These are phyloP conservation scores for Potamilus streckersoni DNA, from an alignment of 1,140 invertebrate species.

Conservation along the genomic window DNA sequence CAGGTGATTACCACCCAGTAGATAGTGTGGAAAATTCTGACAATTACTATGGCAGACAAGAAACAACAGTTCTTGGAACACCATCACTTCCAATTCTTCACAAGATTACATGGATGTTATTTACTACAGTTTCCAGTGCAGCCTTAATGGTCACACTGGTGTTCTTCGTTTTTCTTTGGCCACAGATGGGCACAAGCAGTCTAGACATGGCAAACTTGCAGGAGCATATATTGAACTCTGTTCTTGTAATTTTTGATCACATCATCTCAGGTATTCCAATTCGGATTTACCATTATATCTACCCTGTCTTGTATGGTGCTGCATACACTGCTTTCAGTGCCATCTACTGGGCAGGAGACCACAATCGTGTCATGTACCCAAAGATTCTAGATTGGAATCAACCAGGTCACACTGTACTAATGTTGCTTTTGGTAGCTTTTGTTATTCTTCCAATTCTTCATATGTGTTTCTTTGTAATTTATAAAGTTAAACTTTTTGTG, in stretches of 20 bases:
- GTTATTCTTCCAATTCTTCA: constrained; percentile 51
- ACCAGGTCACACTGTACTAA: constrained; percentile 39
- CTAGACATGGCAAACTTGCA: constrained; percentile 38
- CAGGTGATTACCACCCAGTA: too few relatives aligned
- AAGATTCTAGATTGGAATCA: constrained; percentile 54
- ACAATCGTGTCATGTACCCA: constrained; percentile 51
- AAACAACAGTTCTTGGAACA: background rate
- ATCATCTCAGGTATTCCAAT: constrained; percentile 42
- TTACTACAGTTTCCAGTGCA: constrained; percentile 33
- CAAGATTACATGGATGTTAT: constrained; percentile 53
- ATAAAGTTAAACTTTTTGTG: constrained; percentile 40
- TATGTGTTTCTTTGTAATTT: constrained; percentile 42
- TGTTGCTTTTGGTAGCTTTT: constrained; percentile 43
- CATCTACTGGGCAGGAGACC: constrained; percentile 53
- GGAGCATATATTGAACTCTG: constrained; percentile 48
- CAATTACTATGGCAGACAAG: background rate
- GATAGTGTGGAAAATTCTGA: too few relatives aligned
- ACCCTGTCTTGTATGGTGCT: constrained; percentile 44
- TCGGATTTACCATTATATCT: constrained; percentile 47
- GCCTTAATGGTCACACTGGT: constrained; percentile 50
- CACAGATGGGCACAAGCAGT: constrained; percentile 1
- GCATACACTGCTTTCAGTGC: constrained; percentile 50
- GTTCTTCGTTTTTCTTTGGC: constrained; percentile 49
- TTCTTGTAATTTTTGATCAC: constrained; percentile 51
- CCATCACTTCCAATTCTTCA: constrained; percentile 40